phyloP scores from a whole-genome alignment of 2,888 invertebrate species.

The Drosophila mimica region DNA sequence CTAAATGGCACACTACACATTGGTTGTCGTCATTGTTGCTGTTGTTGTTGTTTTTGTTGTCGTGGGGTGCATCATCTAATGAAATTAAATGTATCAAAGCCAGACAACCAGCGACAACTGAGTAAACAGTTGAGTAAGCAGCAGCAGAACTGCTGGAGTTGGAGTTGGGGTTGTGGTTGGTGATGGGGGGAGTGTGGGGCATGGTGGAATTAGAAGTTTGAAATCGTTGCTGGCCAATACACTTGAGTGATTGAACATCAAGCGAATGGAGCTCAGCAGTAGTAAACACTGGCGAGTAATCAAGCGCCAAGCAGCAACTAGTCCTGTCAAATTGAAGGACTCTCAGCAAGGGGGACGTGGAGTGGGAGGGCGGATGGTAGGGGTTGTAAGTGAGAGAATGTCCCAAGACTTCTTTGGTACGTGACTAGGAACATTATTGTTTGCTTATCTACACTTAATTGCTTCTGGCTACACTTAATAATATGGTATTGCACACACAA shows the following conservation, averaged over 20 bases:
- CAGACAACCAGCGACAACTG: conserved; percentile 32
- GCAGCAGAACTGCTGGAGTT: background rate
- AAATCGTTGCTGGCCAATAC: conserved; percentile 57
- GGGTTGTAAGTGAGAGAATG: conserved; percentile 66
- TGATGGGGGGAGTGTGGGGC: background rate
- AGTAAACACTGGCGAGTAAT: conserved; percentile 40
- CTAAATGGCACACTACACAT: conserved; percentile 33
- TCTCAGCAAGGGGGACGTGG: background rate
- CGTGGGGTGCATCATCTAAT: conserved; percentile 46
- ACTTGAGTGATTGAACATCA: conserved; percentile 67
- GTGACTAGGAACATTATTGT: conserved; percentile 83
- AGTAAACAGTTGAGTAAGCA: conserved; percentile 19
- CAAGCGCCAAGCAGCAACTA: conserved; percentile 30
- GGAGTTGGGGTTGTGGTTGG: background rate
- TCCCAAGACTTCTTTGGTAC: conserved; percentile 70
- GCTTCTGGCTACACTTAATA: conserved; percentile 84
- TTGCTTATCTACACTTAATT: conserved; percentile 83
- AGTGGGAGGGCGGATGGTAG: background rate
- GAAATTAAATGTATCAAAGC: conserved; percentile 71
- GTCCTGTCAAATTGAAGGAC: conserved; percentile 1
- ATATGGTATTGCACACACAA: conserved; percentile 63
- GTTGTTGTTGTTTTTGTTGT: conserved; percentile 28
- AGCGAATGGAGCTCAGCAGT: conserved; percentile 32
- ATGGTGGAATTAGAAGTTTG: conserved; percentile 6
- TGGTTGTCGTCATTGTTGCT: background rate